Evolutionary conservation across 1,140 invertebrate genomes (phyloP).

Genomic region (Charaxes varanes): DNA sequence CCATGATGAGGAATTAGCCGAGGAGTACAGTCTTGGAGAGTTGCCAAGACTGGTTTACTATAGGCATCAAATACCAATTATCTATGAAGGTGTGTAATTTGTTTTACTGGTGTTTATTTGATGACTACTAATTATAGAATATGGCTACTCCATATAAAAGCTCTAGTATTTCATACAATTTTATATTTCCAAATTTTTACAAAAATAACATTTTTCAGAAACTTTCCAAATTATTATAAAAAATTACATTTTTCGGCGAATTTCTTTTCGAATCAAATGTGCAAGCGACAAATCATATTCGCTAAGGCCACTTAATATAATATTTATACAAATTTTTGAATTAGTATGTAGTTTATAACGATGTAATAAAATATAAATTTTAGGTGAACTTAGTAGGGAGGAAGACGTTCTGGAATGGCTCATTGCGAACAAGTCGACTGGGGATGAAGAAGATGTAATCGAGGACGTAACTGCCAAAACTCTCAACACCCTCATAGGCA

Average conservation of each 20-base stretch:
- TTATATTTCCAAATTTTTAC: no score
- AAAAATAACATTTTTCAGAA: no score
- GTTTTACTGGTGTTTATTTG: slow-evolving; percentile 39
- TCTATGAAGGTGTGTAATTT: slow-evolving; percentile 88
- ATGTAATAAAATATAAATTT: slow-evolving; percentile 27
- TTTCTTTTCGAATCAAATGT: no score
- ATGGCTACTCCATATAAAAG: background rate
- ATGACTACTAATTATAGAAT: slow-evolving; percentile 26
- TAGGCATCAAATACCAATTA: slow-evolving; percentile 94
- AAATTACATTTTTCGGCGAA: no score
- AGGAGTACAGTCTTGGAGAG: slow-evolving; percentile 93
- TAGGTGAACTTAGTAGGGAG: slow-evolving; percentile 92
- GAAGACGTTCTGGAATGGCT: slow-evolving; percentile 96
- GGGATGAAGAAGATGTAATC: slow-evolving; percentile 94
- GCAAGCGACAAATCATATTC: no score
- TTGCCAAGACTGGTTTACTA: slow-evolving; percentile 95
- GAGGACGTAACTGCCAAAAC: slow-evolving; percentile 94
- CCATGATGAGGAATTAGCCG: slow-evolving; percentile 91
- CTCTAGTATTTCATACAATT: background rate
- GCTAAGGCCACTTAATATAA: slow-evolving; percentile 2
- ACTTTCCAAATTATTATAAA: no score
- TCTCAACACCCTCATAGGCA: slow-evolving; percentile 89
- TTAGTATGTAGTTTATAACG: background rate
- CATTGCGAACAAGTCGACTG: slow-evolving; percentile 92
- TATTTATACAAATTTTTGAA: background rate